These are phyloP conservation scores for Yponomeuta cagnagella DNA, from an alignment of 2,888 invertebrate genomes.

Conservation along the genomic window DNA sequence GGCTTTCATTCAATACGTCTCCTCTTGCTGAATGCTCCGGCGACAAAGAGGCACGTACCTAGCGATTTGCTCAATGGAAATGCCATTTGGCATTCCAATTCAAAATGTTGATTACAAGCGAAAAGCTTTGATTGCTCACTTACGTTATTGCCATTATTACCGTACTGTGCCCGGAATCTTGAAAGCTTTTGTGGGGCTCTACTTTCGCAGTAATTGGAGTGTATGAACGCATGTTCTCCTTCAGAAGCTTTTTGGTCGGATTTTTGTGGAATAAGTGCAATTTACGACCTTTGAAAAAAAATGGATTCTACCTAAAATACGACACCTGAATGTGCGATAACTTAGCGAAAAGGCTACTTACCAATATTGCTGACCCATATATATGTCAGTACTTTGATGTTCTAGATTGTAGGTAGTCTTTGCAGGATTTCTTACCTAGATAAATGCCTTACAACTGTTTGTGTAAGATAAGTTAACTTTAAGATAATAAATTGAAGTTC, in stretches of 20 bases:
- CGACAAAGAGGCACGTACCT: constrained; percentile 52
- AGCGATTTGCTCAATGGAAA: constrained; percentile 49
- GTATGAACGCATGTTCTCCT: not conserved
- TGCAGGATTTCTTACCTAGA: no score
- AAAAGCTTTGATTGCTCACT: constrained; percentile 15
- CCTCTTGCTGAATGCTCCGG: constrained; percentile 23
- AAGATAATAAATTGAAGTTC: no score
- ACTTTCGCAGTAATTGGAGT: not conserved
- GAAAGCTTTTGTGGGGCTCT: not conserved
- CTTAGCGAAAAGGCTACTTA: no score
- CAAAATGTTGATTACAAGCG: constrained; percentile 32
- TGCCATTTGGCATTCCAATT: constrained; percentile 49
- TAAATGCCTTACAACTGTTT: no score
- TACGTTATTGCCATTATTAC: constrained; percentile 14
- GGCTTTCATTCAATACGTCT: constrained; percentile 12
- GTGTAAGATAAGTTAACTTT: no score
- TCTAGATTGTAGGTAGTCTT: no score
- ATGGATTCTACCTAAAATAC: not conserved
- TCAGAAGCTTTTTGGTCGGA: not conserved
- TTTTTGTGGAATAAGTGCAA: not conserved
- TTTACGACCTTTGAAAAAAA: not conserved
- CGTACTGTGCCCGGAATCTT: not conserved
- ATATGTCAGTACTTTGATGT: no score
- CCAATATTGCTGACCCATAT: no score
- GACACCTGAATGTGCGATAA: no score